These are phyloP conservation scores for Steromphala cineraria DNA, from an alignment of 2,888 invertebrate species.

Conservation along the genomic window DNA sequence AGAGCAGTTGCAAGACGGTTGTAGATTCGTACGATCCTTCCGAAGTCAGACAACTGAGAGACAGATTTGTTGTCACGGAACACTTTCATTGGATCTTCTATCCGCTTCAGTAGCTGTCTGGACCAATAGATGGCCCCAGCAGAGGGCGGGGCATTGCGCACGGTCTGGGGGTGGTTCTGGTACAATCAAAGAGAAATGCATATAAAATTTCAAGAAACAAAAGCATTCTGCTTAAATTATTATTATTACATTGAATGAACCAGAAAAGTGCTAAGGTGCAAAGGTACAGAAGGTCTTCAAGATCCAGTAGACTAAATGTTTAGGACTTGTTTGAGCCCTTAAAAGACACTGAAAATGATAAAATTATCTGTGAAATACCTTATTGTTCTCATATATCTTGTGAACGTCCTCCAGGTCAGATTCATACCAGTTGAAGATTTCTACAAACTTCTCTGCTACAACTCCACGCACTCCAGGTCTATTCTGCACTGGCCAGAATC, in stretches of 20 bases:
- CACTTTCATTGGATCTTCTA: slow-evolving; percentile 75
- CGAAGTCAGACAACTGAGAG: slow-evolving; percentile 70
- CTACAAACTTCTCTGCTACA: slow-evolving; percentile 73
- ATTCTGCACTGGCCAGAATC: slow-evolving; percentile 68
- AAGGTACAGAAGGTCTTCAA: too few relatives aligned
- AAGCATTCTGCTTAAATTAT: not conserved
- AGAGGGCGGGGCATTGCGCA: slow-evolving; percentile 74
- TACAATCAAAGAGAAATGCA: not conserved
- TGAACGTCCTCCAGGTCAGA: slow-evolving; percentile 71
- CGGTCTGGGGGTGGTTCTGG: slow-evolving; percentile 69
- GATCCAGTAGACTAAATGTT: too few relatives aligned
- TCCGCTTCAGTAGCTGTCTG: slow-evolving; percentile 70
- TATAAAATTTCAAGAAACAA: not conserved
- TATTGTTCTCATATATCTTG: slow-evolving; percentile 71
- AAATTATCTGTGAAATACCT: slow-evolving; percentile 51
- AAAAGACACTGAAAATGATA: not conserved
- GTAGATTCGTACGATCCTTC: slow-evolving; percentile 67
- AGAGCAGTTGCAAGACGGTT: slow-evolving; percentile 72
- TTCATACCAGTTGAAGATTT: slow-evolving; percentile 74
- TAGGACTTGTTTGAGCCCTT: not conserved
- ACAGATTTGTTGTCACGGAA: slow-evolving; percentile 73
- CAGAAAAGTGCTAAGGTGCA: too few relatives aligned
- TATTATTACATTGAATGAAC: too few relatives aligned
- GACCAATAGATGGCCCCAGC: slow-evolving; percentile 75
- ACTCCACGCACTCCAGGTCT: slow-evolving; percentile 67